Evolutionary conservation across 2,888 invertebrate species (phyloP), one percentile per base, ranked within the genome.

Genomic region (Elmis aenea): DNA sequence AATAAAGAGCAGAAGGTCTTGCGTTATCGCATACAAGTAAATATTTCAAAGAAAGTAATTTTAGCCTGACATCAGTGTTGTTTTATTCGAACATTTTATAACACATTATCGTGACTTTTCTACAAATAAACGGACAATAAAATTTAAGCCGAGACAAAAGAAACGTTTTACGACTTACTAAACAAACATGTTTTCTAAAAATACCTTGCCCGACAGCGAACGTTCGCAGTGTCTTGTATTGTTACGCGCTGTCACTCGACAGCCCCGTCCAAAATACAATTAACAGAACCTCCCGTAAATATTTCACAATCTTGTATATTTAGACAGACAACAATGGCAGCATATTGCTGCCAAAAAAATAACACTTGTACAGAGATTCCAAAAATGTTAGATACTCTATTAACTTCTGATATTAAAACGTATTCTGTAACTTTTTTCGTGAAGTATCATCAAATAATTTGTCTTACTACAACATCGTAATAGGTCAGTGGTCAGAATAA

Each of bases 131-230:
- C 42, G 26, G 39, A 42, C 33, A 42, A 47, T 42, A 45, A 47
- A 36, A 39, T 9, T 36, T 36, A 37, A 29, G 20, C 24, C 25
- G 13, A 26, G 27, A 26, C 27, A 13, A 13, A 26, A 13, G 27
- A 12, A 26, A 26, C 18, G 18, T 18, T 18, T 18, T 18, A 18
- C 48, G 48, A 48, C 42, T 42, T 45, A 43, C 42, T 43, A 48
- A 48, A 45, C 48, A 48, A 48, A 48, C 49, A 46, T 46, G 50
- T 49, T 42, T 33, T 45, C 50, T 48, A 50, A 50, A 50, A 50
- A 50, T 50, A 50, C 46, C 34, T 33, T 33, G 38, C 33, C 36
- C 42, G 29, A 39, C 37, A 35, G 24, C 35, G 33, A 36, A 36
- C 32, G 39, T 38, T 33, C 36, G 30, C 38, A 38, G 29, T 42